These are phyloP conservation scores for Aphaenogaster ashmeadi DNA, from an alignment of 1,140 invertebrate species.

Conservation along the genomic window DNA sequence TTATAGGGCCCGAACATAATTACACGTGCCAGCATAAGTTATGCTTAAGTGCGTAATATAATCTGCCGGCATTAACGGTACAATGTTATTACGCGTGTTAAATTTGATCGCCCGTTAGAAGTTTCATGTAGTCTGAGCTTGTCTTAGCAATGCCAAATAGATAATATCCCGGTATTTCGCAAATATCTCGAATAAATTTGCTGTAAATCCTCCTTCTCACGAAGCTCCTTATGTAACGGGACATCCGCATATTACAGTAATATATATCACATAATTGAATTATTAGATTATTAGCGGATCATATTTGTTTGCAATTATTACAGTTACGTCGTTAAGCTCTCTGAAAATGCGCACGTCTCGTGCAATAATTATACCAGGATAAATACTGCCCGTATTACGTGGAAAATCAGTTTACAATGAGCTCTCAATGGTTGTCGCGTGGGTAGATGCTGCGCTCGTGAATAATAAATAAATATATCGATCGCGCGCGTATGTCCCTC, in stretches of 20 bases:
- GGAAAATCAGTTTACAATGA: slow-evolving; percentile 43
- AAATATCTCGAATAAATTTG: slow-evolving; percentile 24
- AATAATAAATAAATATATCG: slow-evolving; percentile 61
- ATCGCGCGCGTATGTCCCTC: slow-evolving; percentile 45
- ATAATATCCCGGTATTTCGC: neutral
- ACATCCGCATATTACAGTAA: neutral
- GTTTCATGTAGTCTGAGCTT: slow-evolving; percentile 61
- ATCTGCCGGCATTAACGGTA: slow-evolving; percentile 71
- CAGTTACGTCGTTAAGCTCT: slow-evolving; percentile 21
- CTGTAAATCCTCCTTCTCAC: slow-evolving; percentile 31
- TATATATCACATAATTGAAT: neutral
- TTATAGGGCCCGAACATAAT: slow-evolving; percentile 67
- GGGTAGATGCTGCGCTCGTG: slow-evolving; percentile 43
- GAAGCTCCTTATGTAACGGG: neutral
- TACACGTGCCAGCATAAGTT: slow-evolving; percentile 72
- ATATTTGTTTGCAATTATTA: slow-evolving; percentile 42
- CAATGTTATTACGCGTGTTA: slow-evolving; percentile 77
- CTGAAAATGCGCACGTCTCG: slow-evolving; percentile 21
- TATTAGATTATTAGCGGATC: slow-evolving; percentile 18
- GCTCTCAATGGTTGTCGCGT: slow-evolving; percentile 39
- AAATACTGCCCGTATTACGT: slow-evolving; percentile 19
- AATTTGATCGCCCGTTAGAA: slow-evolving; percentile 75
- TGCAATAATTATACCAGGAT: slow-evolving; percentile 30
- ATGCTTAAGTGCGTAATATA: slow-evolving; percentile 76
- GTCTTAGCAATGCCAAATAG: slow-evolving; percentile 64